phyloP scores from a whole-genome alignment of 2,797 vertebrate genomes.

The Pseudochirops cupreus region DNA sequence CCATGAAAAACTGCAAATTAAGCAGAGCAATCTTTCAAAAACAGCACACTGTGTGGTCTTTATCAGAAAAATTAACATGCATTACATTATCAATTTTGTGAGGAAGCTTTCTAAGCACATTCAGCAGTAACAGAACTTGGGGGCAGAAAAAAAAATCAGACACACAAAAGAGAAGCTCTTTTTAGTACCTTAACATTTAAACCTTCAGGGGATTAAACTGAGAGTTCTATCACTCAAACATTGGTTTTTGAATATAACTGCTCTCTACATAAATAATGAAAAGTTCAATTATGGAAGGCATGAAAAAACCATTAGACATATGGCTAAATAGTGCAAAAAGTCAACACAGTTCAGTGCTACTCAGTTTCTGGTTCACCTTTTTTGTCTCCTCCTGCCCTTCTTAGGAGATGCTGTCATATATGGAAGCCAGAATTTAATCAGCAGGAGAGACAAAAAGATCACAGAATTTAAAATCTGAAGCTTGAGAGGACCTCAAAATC shows the following conservation, averaged over 20 bases:
- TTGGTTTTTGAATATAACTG: conserved; percentile 26
- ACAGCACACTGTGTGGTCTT: conserved; percentile 25
- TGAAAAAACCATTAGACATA: not conserved
- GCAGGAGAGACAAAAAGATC: not conserved
- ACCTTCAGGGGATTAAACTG: not conserved
- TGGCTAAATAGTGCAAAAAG: not conserved
- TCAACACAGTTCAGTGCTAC: not conserved
- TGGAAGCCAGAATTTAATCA: not conserved
- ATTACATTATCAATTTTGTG: not conserved
- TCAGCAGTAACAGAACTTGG: not conserved
- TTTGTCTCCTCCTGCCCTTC: not conserved
- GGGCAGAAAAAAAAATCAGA: conserved; percentile 22
- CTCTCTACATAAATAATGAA: conserved; percentile 22
- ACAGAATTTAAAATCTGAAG: not conserved
- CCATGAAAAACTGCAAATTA: conserved; percentile 39
- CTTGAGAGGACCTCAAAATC: not conserved
- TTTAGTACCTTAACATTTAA: conserved; percentile 24
- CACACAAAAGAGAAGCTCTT: conserved; percentile 26
- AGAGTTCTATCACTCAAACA: conserved; percentile 43
- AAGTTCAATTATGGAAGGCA: not conserved
- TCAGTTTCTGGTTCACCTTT: not conserved
- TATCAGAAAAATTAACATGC: not conserved
- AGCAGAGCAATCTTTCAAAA: conserved; percentile 6
- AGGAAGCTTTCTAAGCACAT: conserved; percentile 10
- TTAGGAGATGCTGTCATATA: not conserved